Evolutionary conservation across 2,113 vertebrate species (phyloP).

Genomic region (Meleagris gallopavo): DNA sequence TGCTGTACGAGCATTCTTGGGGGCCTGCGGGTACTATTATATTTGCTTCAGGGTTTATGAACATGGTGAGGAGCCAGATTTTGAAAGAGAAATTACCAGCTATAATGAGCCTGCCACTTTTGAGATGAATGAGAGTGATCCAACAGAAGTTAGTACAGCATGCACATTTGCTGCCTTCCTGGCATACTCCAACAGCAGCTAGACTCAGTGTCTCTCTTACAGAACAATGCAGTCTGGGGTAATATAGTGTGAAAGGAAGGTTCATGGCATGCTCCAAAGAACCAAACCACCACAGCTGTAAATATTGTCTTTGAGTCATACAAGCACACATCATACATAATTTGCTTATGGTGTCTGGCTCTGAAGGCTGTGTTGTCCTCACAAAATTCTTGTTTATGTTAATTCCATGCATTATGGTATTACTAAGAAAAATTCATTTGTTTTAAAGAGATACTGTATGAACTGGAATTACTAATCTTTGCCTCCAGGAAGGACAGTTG

Average conservation of each 20-base stretch:
- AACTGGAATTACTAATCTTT: background rate
- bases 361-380: constrained; percentile 12
- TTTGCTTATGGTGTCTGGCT: constrained; percentile 30
- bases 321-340: background rate
- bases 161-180: background rate
- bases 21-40: constrained; percentile 23
- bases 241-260: constrained; percentile 31
- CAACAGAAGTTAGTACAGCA: background rate
- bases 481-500: background rate
- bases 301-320: constrained; percentile 46
- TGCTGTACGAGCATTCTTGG: background rate
- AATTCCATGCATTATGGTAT: background rate
- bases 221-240: constrained; percentile 22
- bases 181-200: background rate
- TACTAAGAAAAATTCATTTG: background rate
- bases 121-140: background rate
- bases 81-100: constrained; percentile 35
- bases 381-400: background rate
- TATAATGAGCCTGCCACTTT: constrained; percentile 5
- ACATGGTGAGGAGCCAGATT: constrained; percentile 39
- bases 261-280: background rate
- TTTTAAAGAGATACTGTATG: background rate
- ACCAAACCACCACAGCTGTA: constrained; percentile 8
- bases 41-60: constrained; percentile 33
- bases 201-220: background rate